phyloP scores from a whole-genome alignment of 2,888 invertebrate species.

The Drosophila fungiperda region DNA sequence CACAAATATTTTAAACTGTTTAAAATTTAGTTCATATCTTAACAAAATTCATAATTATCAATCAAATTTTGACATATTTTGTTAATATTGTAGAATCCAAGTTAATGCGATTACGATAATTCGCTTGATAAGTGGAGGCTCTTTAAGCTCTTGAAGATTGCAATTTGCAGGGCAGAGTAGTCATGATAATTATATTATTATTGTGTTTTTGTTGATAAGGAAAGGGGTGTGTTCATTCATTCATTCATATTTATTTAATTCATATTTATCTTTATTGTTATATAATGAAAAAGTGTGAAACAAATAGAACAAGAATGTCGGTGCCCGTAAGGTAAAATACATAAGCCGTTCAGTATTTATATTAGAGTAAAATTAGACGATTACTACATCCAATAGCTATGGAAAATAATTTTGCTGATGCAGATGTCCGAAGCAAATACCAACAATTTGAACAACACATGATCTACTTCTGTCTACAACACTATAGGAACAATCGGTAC shows the following conservation, averaged over 20 bases:
- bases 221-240: background rate
- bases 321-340: background rate
- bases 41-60: background rate
- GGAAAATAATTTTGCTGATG: background rate
- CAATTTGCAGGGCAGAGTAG: background rate
- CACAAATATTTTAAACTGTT: background rate
- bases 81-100: background rate
- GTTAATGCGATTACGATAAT: background rate
- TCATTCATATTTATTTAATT: background rate
- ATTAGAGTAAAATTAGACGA: background rate
- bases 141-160: background rate
- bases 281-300: background rate
- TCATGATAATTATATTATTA: background rate
- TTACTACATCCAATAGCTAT: background rate
- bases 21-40: background rate
- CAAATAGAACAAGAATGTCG: background rate
- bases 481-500: background rate
- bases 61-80: background rate
- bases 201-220: background rate
- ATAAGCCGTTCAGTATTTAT: too few relatives aligned
- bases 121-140: background rate
- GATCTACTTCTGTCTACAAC: background rate
- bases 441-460: background rate
- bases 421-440: background rate
- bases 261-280: background rate